Evolutionary conservation across 2,113 vertebrate species (phyloP), one percentile per base, ranked within the genome.

Genomic region (Sinocyclocheilus grahami): DNA sequence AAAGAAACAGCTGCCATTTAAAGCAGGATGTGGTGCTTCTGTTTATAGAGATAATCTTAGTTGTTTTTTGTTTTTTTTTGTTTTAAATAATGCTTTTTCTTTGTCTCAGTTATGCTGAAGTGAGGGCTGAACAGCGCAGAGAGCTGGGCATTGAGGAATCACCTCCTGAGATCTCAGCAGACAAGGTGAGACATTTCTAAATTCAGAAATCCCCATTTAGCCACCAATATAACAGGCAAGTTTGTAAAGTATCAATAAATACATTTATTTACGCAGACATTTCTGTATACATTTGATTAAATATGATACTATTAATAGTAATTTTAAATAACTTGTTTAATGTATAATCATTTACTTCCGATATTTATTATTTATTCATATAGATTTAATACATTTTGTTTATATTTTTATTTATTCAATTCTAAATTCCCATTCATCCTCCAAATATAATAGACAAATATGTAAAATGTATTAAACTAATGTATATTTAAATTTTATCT

Each of bases 91-190:
- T 5, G 3, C 10, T 37, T 39, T 37, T 1, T 62, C 3, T 74
- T 55, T 90, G 53, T 87, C 79, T 89, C 69, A 99, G 98, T 93
- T 99, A 99, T 24, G 96, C 97, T 90, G 98, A 99, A 94, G 98
- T 99, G 78, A 93, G 97, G 89, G 96, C 97, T 83, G 97, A 99
- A 90, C 96, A 97, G 89, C 96, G 97, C 77, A 92, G 97, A 90
- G 97, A 99, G 88, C 96, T 97, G 85, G 97, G 97, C 85, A 96
- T 98, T 89, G 96, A 98, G 92, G 96, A 97, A 77, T 96, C 96
- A 30, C 95, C 95, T 74, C 97, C 97, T 78, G 96, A 98, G 88
- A 95, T 96, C 90, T 92, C 94, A 88, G 94, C 94, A 90, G 96
- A 98, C 89, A 98, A 98, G 95, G 97, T 99, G 89, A 94, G 93